Evolutionary conservation across 2,797 vertebrate species (phyloP).

Genomic region (Propithecus perrieri): DNA sequence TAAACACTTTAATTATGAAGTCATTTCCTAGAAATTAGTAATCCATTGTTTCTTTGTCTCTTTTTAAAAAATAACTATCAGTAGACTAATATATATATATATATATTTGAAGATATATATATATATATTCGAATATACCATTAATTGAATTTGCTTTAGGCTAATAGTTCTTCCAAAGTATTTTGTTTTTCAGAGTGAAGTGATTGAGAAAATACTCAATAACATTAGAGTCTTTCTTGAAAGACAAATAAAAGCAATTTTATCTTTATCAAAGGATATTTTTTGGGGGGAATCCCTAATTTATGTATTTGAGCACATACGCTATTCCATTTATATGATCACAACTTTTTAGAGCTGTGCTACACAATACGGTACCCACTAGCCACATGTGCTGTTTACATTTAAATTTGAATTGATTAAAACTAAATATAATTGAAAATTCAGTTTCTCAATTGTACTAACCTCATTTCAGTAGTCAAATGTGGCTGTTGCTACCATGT

Average conservation of each 20-base stretch:
- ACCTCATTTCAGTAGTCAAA: background rate
- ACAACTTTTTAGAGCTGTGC: background rate
- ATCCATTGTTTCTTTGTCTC: background rate
- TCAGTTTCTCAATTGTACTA: background rate
- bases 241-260: background rate
- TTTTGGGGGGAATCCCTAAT: background rate
- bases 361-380: background rate
- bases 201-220: background rate
- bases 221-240: background rate
- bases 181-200: background rate
- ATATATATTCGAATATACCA: background rate
- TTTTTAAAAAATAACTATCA: background rate
- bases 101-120: background rate
- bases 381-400: background rate
- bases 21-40: slow-evolving; percentile 1
- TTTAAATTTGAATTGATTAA: background rate
- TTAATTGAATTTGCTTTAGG: background rate
- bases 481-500: background rate
- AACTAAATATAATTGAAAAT: background rate
- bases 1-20: background rate
- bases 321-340: background rate
- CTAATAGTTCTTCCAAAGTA: background rate
- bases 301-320: background rate
- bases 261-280: background rate
- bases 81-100: background rate